Evolutionary conservation across 2,888 invertebrate species (phyloP).

Genomic region (Ornithoptera priamus): DNA sequence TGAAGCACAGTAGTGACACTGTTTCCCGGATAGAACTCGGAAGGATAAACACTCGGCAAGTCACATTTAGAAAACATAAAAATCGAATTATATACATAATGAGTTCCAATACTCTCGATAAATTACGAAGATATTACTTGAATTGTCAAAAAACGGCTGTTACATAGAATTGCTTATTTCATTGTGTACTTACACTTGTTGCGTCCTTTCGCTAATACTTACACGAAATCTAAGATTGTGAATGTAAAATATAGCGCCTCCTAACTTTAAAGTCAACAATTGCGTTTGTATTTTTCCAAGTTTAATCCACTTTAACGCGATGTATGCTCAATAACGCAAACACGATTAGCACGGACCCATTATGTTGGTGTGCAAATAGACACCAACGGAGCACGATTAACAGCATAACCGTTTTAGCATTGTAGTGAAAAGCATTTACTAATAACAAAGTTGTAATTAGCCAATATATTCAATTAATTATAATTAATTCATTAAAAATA

Average conservation of each 20-base stretch:
- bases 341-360: slow-evolving; percentile 21
- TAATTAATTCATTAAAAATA: not conserved
- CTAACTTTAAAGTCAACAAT: not conserved
- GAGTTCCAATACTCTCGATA: too few species aligned
- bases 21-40: too few species aligned
- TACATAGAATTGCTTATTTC: too few species aligned
- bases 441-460: not conserved
- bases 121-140: too few species aligned
- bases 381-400: slow-evolving; percentile 7
- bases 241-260: not conserved
- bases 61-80: too few species aligned
- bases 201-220: too few species aligned
- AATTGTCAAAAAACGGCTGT: too few species aligned
- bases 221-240: not conserved
- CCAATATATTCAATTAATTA: not conserved
- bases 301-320: slow-evolving; percentile 21
- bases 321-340: slow-evolving; percentile 23
- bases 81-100: too few species aligned
- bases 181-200: too few species aligned
- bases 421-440: slow-evolving; percentile 18
- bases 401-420: slow-evolving; percentile 24
- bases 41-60: too few species aligned
- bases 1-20: too few species aligned
- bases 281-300: slow-evolving; percentile 5
- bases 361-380: slow-evolving; percentile 16